phyloP scores from a whole-genome alignment of 2,797 vertebrate genomes.

The Pseudochromis fuscus region DNA sequence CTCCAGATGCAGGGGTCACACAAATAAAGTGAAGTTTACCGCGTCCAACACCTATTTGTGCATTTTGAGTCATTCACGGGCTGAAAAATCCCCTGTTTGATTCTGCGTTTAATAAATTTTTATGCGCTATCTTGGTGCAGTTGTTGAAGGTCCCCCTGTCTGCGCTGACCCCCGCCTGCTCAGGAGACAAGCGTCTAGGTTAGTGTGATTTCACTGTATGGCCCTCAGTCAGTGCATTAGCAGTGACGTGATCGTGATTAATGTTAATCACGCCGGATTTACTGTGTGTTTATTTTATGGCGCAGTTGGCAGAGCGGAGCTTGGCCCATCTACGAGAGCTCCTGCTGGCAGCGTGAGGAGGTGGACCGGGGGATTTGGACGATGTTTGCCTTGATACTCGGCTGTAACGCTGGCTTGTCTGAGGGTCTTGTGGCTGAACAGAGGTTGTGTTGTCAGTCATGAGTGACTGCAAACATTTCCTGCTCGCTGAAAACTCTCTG shows the following conservation, averaged over 20 bases:
- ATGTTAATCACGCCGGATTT: constrained; percentile 83
- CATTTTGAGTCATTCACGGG: constrained; percentile 26
- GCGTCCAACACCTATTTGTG: constrained; percentile 62
- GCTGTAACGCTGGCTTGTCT: constrained; percentile 57
- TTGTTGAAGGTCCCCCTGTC: constrained; percentile 39
- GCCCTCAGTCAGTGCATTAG: constrained; percentile 72
- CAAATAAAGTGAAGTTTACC: constrained; percentile 69
- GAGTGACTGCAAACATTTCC: constrained; percentile 71
- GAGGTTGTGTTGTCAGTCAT: constrained; percentile 73
- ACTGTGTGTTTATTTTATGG: constrained; percentile 84
- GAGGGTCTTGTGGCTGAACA: constrained; percentile 64
- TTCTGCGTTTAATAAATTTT: constrained; percentile 46
- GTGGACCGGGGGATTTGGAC: constrained; percentile 66
- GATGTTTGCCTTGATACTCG: constrained; percentile 71
- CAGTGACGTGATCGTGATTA: constrained; percentile 82
- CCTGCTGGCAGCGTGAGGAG: constrained; percentile 69
- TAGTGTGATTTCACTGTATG: constrained; percentile 68
- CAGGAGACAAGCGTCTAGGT: constrained; percentile 55
- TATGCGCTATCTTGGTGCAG: constrained; percentile 25
- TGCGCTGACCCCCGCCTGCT: constrained; percentile 11
- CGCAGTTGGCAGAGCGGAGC: constrained; percentile 70
- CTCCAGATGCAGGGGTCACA: constrained; percentile 59
- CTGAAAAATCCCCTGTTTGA: constrained; percentile 39
- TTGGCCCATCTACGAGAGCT: constrained; percentile 61
- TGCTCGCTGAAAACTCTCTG: constrained; percentile 52